phyloP scores from a whole-genome alignment of 2,888 invertebrate species.

The Ctena decussata region DNA sequence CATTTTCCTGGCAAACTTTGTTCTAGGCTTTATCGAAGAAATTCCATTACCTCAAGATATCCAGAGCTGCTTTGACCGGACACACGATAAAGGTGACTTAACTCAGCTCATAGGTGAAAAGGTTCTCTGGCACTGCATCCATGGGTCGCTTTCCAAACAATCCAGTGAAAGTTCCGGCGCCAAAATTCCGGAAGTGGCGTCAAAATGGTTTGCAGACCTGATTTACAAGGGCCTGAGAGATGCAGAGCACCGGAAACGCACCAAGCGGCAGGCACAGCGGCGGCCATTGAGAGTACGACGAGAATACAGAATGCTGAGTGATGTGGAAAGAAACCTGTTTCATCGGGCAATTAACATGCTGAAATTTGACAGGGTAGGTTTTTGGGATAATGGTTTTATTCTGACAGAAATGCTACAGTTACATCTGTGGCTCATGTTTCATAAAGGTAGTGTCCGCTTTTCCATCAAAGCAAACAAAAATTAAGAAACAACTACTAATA shows the following conservation, averaged over 20 bases:
- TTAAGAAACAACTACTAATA: no score
- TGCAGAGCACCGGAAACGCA: slow-evolving; percentile 18
- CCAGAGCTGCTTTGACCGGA: slow-evolving; percentile 48
- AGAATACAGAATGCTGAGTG: slow-evolving; percentile 75
- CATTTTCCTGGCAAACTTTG: neutral
- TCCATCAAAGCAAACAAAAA: no score
- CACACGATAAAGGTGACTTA: slow-evolving; percentile 48
- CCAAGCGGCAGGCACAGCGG: slow-evolving; percentile 22
- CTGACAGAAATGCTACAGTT: no score
- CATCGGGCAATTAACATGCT: slow-evolving; percentile 72
- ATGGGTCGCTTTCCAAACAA: slow-evolving; percentile 46
- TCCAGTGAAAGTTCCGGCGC: neutral
- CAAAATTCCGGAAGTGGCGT: slow-evolving; percentile 41
- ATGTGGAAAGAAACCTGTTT: slow-evolving; percentile 67
- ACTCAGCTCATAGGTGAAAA: slow-evolving; percentile 54
- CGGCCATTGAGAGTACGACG: slow-evolving; percentile 49
- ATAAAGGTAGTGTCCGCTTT: no score
- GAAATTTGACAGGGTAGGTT: slow-evolving; percentile 72
- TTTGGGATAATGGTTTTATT: no score
- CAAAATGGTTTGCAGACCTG: slow-evolving; percentile 61
- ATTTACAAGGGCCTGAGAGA: slow-evolving; percentile 30
- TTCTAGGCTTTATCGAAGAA: slow-evolving; percentile 39
- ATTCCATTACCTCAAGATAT: slow-evolving; percentile 55
- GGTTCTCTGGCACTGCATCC: slow-evolving; percentile 58
- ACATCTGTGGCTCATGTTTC: no score